Evolutionary conservation across 2,113 vertebrate species (phyloP).

Genomic region (Rana temporaria): DNA sequence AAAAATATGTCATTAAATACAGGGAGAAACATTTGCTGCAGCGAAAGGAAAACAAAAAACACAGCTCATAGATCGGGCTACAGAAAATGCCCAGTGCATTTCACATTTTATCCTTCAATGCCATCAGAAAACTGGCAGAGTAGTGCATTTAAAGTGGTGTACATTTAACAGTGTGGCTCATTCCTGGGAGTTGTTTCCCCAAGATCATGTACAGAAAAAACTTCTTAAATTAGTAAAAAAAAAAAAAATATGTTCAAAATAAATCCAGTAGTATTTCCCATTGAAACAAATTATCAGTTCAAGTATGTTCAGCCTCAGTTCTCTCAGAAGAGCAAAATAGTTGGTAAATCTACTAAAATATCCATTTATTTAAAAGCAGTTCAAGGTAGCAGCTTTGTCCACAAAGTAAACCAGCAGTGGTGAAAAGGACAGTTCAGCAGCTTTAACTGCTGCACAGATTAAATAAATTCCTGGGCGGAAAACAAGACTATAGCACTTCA

Average conservation of each 20-base stretch:
- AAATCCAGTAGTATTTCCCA: constrained; percentile 46
- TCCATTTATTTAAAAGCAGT: constrained; percentile 40
- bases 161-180: constrained; percentile 44
- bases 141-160: constrained; percentile 40
- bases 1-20: constrained; percentile 13
- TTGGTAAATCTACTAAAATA: constrained; percentile 48
- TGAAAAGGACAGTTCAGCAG: constrained; percentile 4
- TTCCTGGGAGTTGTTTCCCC: constrained; percentile 6
- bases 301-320: constrained; percentile 71
- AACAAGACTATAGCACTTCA: background rate
- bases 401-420: constrained; percentile 10
- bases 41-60: constrained; percentile 14
- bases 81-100: constrained; percentile 25
- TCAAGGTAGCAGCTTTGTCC: constrained; percentile 41
- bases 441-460: background rate
- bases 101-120: constrained; percentile 55
- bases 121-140: background rate
- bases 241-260: constrained; percentile 43
- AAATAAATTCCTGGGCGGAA: background rate
- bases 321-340: constrained; percentile 26
- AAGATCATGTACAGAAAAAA: constrained; percentile 38
- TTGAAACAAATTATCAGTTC: constrained; percentile 60
- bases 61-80: background rate
- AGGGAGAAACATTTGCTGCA: background rate
- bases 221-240: constrained; percentile 36